These are phyloP conservation scores for Nematolebias whitei DNA, from an alignment of 2,113 vertebrate species.

Conservation along the genomic window DNA sequence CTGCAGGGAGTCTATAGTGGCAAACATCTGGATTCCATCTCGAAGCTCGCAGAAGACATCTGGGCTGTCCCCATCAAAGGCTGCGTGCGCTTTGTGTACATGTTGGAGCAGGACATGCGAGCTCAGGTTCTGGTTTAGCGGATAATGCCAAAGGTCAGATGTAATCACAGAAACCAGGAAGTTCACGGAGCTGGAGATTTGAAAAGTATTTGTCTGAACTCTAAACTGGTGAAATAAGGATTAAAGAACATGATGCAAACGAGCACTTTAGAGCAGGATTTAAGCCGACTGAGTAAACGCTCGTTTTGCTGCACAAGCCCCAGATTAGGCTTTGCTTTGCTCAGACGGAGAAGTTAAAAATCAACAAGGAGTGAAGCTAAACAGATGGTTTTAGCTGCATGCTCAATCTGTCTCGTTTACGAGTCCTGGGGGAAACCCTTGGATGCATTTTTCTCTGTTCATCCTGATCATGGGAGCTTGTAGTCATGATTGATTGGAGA, in stretches of 20 bases:
- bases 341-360: constrained; percentile 9
- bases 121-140: constrained; percentile 34
- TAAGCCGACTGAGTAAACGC: background rate
- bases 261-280: background rate
- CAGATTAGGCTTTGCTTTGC: background rate
- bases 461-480: constrained; percentile 35
- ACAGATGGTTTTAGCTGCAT: constrained; percentile 30
- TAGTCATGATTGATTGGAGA: constrained; percentile 64
- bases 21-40: constrained; percentile 74
- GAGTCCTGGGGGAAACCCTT: constrained; percentile 48
- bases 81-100: constrained; percentile 12
- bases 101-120: constrained; percentile 22
- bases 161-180: constrained; percentile 25
- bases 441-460: constrained; percentile 27
- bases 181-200: constrained; percentile 2
- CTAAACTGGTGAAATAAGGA: background rate
- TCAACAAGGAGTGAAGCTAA: constrained; percentile 14
- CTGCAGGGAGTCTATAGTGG: constrained; percentile 49
- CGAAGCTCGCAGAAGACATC: constrained; percentile 54
- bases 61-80: constrained; percentile 44
- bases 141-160: constrained; percentile 41
- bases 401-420: constrained; percentile 50
- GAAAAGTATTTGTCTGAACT: background rate
- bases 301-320: background rate
- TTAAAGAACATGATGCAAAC: background rate